phyloP scores from a whole-genome alignment of 2,113 vertebrate genomes.

The Panthera leo region DNA sequence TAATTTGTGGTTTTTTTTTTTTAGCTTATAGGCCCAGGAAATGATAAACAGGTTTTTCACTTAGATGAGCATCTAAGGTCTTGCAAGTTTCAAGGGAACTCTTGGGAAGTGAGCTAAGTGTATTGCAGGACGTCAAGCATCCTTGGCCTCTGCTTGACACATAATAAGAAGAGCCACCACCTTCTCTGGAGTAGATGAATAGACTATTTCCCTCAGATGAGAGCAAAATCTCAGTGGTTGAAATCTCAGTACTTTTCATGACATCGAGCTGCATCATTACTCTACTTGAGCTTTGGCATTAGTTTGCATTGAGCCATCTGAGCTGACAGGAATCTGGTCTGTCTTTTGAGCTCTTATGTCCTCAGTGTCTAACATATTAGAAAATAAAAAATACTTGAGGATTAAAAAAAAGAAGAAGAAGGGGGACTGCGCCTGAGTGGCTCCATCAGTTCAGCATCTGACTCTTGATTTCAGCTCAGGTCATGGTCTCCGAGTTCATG shows the following conservation, averaged over 20 bases:
- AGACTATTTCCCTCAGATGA: background rate
- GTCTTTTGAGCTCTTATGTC: background rate
- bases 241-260: background rate
- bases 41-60: background rate
- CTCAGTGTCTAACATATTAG: background rate
- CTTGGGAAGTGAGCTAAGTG: background rate
- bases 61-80: background rate
- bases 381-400: background rate
- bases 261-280: background rate
- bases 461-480: too few relatives aligned
- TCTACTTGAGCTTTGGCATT: background rate
- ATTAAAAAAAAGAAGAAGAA: slow-evolving; percentile 15
- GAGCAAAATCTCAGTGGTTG: background rate
- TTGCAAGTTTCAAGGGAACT: background rate
- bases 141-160: background rate
- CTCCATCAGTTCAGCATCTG: too few relatives aligned
- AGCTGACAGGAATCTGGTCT: background rate
- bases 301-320: background rate
- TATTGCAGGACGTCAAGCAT: background rate
- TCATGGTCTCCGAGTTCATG: too few relatives aligned
- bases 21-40: background rate
- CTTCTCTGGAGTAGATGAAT: background rate
- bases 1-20: background rate
- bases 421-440: too few relatives aligned
- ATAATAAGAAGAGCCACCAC: background rate